Conservation (phyloP, 2,113 vertebrate species). For the Acanthochromis polyacanthus region DNA sequence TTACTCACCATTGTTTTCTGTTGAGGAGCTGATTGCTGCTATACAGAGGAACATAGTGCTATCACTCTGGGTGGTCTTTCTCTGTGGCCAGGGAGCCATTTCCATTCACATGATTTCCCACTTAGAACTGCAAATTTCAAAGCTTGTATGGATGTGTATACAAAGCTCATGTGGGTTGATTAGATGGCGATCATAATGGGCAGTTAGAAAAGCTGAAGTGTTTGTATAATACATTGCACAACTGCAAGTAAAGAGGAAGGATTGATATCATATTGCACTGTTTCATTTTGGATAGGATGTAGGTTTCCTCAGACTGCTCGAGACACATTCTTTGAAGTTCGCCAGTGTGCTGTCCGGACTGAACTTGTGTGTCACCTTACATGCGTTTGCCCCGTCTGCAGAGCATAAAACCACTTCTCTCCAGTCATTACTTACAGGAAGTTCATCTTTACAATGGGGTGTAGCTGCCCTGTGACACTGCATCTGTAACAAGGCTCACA, state of each 20-base stretch:
- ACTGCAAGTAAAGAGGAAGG: neutral
- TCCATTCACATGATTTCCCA: neutral
- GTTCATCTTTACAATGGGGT: too few relatives aligned
- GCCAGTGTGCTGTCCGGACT: too few relatives aligned
- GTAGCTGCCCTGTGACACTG: too few relatives aligned
- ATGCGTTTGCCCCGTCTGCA: neutral
- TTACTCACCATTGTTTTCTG: slow-evolving; percentile 4
- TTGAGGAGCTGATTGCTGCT: slow-evolving; percentile 1
- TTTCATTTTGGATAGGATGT: neutral
- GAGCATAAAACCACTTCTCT: neutral
- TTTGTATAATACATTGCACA: neutral
- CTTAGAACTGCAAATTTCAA: too few relatives aligned
- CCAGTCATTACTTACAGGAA: too few relatives aligned
- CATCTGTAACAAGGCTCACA: too few relatives aligned
- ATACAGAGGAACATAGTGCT: neutral
- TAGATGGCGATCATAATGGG: neutral
- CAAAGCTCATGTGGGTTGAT: neutral
- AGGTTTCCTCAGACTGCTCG: neutral
- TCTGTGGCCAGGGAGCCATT: neutral
- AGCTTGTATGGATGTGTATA: neutral
- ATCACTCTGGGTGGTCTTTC: neutral
- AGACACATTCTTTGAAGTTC: neutral
- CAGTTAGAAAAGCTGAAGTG: neutral
- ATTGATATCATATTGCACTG: neutral
- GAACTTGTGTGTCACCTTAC: neutral